A percentile compares a stretch with the other conserved stretches of the same genome.
Conservation (phyloP, 2,797 vertebrate genomes). For the Coranthus polyacanthus region DNA sequence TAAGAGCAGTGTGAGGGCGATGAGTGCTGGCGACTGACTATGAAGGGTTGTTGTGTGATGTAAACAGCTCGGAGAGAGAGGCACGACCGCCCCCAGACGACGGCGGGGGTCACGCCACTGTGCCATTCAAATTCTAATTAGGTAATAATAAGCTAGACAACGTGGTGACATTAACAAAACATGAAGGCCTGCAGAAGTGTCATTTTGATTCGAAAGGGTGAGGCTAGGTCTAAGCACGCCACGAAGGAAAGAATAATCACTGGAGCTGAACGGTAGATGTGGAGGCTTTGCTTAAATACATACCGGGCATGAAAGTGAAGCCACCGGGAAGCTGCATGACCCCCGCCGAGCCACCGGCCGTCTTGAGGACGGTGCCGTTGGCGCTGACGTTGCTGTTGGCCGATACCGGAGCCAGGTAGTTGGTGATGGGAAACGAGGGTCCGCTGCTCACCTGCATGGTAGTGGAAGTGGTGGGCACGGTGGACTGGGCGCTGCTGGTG, state of each 20-base stretch:
- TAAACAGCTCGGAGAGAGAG: conserved; percentile 49
- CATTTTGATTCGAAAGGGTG: conserved; percentile 20
- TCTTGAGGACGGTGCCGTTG: conserved; percentile 96
- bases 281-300: too few species aligned
- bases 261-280: background rate
- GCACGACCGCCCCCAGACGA: conserved; percentile 23
- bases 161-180: conserved; percentile 42
- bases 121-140: conserved; percentile 74
- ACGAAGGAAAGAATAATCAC: conserved; percentile 4
- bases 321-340: conserved; percentile 96
- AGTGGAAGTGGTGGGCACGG: conserved; percentile 95
- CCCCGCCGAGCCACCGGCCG: conserved; percentile 87
- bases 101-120: conserved; percentile 19
- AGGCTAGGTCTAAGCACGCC: too few species aligned
- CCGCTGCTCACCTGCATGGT: conserved; percentile 99
- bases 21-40: conserved; percentile 40
- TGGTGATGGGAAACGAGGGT: conserved; percentile 97
- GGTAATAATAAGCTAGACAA: conserved; percentile 43
- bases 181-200: conserved; percentile 26
- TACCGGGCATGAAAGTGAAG: conserved; percentile 98
- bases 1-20: conserved; percentile 39
- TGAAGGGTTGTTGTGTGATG: conserved; percentile 60
- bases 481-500: conserved; percentile 89
- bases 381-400: conserved; percentile 90
- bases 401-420: conserved; percentile 96